Conservation (phyloP, 2,888 invertebrate genomes). For the Lithosia quadra region DNA sequence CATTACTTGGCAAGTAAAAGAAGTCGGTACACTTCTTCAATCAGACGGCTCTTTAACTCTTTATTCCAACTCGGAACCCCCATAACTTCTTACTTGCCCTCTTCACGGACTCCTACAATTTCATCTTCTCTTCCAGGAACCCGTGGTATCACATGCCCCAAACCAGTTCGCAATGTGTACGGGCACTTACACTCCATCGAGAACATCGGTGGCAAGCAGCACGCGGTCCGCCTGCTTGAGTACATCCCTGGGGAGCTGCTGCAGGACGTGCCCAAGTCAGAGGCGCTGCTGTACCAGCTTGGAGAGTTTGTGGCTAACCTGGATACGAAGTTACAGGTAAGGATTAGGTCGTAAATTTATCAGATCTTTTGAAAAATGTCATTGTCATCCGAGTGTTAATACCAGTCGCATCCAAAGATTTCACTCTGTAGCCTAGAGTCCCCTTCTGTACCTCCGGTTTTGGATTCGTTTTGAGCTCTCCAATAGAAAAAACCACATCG, state of each 20-base stretch:
- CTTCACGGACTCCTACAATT: neutral
- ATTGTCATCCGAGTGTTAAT: too few relatives aligned
- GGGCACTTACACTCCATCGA: slow-evolving; percentile 88
- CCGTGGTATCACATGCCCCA: slow-evolving; percentile 89
- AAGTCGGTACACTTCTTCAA: too few relatives aligned
- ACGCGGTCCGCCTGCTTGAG: slow-evolving; percentile 92
- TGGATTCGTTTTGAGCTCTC: too few relatives aligned
- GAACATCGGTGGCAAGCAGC: slow-evolving; percentile 80
- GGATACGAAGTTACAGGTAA: slow-evolving; percentile 89
- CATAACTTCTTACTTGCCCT: neutral
- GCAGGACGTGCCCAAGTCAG: slow-evolving; percentile 86
- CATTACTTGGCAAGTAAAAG: too few relatives aligned
- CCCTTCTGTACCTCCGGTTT: too few relatives aligned
- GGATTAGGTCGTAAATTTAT: too few relatives aligned
- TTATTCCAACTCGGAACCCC: neutral
- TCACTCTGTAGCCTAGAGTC: too few relatives aligned
- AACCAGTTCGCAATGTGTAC: slow-evolving; percentile 89
- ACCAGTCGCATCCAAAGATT: too few relatives aligned
- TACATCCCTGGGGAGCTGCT: slow-evolving; percentile 92
- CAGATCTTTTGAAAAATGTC: too few relatives aligned
- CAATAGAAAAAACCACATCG: too few relatives aligned
- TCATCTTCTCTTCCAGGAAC: slow-evolving; percentile 71
- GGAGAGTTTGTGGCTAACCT: slow-evolving; percentile 91
- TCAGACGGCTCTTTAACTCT: too few relatives aligned
- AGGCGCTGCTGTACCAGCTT: slow-evolving; percentile 89